phyloP scores from a whole-genome alignment of 2,888 invertebrate species.

The Rutpela maculata region DNA sequence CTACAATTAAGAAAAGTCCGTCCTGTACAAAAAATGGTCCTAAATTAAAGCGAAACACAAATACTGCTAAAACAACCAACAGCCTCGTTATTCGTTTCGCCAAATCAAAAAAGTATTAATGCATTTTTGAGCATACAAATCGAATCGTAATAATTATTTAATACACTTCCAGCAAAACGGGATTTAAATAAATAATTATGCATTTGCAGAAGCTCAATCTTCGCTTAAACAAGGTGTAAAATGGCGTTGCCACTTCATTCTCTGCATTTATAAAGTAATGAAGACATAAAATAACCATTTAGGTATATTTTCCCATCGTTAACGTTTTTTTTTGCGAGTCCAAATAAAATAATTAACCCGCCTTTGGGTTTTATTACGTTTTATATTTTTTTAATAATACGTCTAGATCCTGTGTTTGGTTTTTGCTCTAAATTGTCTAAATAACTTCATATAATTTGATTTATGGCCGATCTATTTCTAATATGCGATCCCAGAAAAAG shows the following conservation, averaged over 20 bases:
- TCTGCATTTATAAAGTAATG: conserved; percentile 28
- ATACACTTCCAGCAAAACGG: conserved; percentile 8
- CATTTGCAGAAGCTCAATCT: conserved; percentile 12
- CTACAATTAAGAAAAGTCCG: background rate
- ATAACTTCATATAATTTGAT: conserved; percentile 52
- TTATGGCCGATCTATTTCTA: conserved; percentile 52
- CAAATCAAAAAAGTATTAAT: background rate
- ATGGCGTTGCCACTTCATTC: background rate
- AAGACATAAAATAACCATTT: conserved; percentile 26
- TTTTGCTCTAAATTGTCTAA: conserved; percentile 43
- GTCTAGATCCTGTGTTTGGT: conserved; percentile 40
- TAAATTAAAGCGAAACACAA: background rate
- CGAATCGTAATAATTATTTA: background rate
- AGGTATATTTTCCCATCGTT: conserved; percentile 29
- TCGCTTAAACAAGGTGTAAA: conserved; percentile 25
- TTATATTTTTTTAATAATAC: conserved; percentile 51
- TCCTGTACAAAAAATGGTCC: background rate
- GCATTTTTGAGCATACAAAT: background rate
- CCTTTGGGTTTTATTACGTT: conserved; percentile 28
- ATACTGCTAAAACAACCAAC: background rate
- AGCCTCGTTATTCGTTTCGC: background rate
- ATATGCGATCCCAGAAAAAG: conserved; percentile 48
- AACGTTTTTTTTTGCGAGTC: conserved; percentile 19
- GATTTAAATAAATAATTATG: conserved; percentile 14
- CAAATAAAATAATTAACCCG: conserved; percentile 25